phyloP scores from a whole-genome alignment of 2,888 invertebrate species.

The Apantesis nais region DNA sequence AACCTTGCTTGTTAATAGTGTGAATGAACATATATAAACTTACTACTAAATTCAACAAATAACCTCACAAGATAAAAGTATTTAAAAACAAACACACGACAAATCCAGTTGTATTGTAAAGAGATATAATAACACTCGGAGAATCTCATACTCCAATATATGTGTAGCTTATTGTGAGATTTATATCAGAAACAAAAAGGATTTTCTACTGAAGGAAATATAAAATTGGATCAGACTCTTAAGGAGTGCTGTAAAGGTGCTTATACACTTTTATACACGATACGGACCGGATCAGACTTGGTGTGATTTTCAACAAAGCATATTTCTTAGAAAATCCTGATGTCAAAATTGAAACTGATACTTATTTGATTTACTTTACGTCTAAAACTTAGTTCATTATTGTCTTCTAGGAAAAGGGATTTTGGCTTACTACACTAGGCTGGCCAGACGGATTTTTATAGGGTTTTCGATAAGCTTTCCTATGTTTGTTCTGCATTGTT shows the following conservation, averaged over 20 bases:
- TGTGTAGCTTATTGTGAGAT: neutral
- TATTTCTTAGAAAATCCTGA: neutral
- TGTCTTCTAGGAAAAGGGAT: too few species aligned
- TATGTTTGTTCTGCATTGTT: too few species aligned
- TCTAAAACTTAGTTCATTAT: too few species aligned
- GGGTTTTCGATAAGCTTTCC: too few species aligned
- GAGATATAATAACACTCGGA: neutral
- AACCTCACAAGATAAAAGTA: neutral
- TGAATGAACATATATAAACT: too few species aligned
- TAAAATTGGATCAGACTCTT: neutral
- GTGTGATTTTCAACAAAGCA: neutral
- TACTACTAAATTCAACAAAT: too few species aligned
- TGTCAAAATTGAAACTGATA: too few species aligned
- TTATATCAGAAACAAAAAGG: neutral
- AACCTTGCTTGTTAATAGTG: too few species aligned
- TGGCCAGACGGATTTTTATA: too few species aligned
- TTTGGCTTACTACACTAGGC: too few species aligned
- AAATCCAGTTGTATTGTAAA: neutral
- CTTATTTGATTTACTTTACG: too few species aligned
- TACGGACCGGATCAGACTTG: neutral
- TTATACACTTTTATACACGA: neutral
- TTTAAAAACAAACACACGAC: neutral
- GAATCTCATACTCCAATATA: neutral
- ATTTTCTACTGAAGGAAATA: neutral
- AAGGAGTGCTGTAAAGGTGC: neutral